phyloP scores from a whole-genome alignment of 2,113 vertebrate species.

The Ailurus styani region DNA sequence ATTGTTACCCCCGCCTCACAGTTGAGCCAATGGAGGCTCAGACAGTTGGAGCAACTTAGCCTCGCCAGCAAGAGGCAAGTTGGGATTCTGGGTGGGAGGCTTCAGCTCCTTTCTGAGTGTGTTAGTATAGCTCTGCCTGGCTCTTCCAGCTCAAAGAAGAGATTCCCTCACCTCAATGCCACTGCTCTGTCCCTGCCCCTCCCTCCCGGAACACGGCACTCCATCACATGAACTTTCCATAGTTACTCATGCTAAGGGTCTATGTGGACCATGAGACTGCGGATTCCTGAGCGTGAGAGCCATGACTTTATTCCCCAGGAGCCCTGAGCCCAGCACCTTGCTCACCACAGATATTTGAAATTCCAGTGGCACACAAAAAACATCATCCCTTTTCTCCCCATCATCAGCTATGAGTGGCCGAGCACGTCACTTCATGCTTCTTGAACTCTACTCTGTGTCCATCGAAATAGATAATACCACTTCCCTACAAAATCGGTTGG shows the following conservation, averaged over 20 bases:
- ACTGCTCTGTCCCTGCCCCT: neutral
- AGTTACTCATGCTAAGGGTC: neutral
- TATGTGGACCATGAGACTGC: neutral
- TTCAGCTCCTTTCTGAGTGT: neutral
- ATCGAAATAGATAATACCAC: neutral
- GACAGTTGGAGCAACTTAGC: neutral
- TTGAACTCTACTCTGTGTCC: neutral
- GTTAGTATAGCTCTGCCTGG: neutral
- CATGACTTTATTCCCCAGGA: accelerated
- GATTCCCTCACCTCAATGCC: neutral
- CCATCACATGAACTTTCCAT: accelerated
- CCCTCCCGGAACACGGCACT: accelerated
- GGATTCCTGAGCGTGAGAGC: neutral
- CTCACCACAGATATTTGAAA: neutral
- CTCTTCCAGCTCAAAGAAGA: neutral
- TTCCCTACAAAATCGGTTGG: neutral
- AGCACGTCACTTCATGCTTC: neutral
- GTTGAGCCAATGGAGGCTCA: neutral
- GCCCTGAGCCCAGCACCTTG: neutral
- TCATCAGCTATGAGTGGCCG: neutral
- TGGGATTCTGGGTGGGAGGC: neutral
- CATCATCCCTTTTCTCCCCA: neutral
- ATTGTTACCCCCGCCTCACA: neutral
- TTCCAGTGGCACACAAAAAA: neutral
- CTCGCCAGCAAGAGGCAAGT: neutral